Evolutionary conservation across 2,888 invertebrate genomes (phyloP).

Genomic region (Cryptocheilus praepositus): DNA sequence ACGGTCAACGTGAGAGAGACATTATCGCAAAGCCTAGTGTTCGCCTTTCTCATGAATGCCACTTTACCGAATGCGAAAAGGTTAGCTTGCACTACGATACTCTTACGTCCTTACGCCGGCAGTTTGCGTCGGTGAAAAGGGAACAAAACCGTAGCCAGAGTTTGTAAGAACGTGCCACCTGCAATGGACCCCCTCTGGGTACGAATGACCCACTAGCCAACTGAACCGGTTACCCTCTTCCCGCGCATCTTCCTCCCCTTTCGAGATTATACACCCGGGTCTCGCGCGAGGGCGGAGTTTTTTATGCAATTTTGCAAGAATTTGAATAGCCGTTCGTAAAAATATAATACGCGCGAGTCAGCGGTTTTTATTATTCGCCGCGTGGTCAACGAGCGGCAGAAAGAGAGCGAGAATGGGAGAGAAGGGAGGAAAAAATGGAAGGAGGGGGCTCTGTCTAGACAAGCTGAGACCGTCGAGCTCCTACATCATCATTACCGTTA

Average conservation of each 20-base stretch:
- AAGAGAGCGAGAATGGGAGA: conserved; percentile 24
- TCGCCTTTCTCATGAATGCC: neutral
- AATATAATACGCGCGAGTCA: conserved; percentile 65
- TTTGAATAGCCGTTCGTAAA: conserved; percentile 72
- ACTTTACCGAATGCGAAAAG: neutral
- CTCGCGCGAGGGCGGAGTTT: conserved; percentile 49
- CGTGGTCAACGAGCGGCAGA: conserved; percentile 31
- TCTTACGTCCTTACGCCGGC: neutral
- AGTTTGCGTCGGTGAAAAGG: conserved; percentile 1
- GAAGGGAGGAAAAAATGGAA: conserved; percentile 18
- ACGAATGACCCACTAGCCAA: conserved; percentile 66
- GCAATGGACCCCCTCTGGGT: conserved; percentile 46
- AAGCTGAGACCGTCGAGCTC: conserved; percentile 32
- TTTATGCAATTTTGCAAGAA: conserved; percentile 73
- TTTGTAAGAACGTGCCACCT: conserved; percentile 16
- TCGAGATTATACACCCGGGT: conserved; percentile 44
- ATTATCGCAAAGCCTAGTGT: neutral
- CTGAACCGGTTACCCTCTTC: conserved; percentile 50
- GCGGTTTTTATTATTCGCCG: conserved; percentile 56
- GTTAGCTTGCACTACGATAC: neutral
- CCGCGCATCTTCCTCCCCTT: conserved; percentile 30
- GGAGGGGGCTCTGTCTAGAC: conserved; percentile 67
- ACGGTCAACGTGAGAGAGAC: neutral
- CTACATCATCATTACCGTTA: conserved; percentile 53
- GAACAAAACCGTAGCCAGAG: neutral